Evolutionary conservation across 2,113 vertebrate genomes (phyloP), one percentile per base, ranked within the genome.

Genomic region (Ageneiosus marmoratus): DNA sequence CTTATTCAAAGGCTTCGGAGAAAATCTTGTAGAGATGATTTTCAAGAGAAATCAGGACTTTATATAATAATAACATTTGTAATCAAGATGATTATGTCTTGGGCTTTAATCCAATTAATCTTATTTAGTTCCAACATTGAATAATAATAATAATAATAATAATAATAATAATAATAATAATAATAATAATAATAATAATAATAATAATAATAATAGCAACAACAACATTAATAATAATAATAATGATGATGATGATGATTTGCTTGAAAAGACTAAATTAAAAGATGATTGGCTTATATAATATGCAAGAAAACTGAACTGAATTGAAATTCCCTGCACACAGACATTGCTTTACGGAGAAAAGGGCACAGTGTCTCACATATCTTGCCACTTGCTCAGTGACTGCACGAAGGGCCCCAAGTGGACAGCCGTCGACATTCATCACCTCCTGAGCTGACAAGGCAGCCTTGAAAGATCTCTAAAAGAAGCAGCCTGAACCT

Each of bases 361-460:
- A 69, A 79, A 65, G 60, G 63, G 74, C 63, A 80, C 27, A 65
- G 55, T 46, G 37, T 79, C 65, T 69, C 73, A 77, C 50, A 81
- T 81, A 53, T 44, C 34, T 78, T 55, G 60, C 37, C 7, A 34
- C 27, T 73, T 79, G 67, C 50, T 84, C 29, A 51, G 41, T 44
- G 58, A 74, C 32, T 74, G 32, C 11, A 22, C 27, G 16, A 73
- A 78, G 41, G 58, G 80, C 55, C 53, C 34, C 27, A 15, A 46
- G 80, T 20, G 53, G 53, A 69, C 70, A 73, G 55, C 48, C 48
- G 60, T 50, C 56, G 20, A 84, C 77, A 84, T 84, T 63, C 46
- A 62, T 80, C 67, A 53, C 16, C 70, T 63, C 32, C 15, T 74
- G 80, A 56, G 69, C 53, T 24, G 77, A 84, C 56, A 65, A 70